Evolutionary conservation across 2,113 vertebrate genomes (phyloP), one percentile per base, ranked within the genome.

Genomic region (Erinaceus europaeus): DNA sequence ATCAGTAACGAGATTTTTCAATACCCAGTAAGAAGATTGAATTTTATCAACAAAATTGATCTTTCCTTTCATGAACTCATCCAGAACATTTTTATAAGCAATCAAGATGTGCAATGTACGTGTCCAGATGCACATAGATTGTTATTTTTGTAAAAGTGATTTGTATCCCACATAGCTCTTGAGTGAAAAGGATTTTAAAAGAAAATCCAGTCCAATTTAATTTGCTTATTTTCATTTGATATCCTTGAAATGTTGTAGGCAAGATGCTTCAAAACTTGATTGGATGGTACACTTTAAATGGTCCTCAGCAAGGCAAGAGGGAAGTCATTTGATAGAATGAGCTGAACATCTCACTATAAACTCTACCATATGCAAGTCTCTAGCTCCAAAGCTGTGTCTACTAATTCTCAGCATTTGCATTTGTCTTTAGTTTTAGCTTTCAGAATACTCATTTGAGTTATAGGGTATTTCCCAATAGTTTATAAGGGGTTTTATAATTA

Each of bases 1-100:
- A 81, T 88, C 21, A 3, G 78, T 92, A 74, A 77, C 29, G 91
- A 84, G 40, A 81, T 61, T 84, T 94, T 89, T 81, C 67, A 90
- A 14, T 64, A 68, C 20, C 81, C 48, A 38, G 9, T 14, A 86
- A 15, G 20, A 18, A 76, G 81, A 89, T 59, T 89, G 57, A 92
- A 80, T 84, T 89, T 74, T 27, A 5, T 85, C 18, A 46, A 23
- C 20, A 75, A 85, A 89, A 84, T 42, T 48, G n/a, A 59, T 61
- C 34, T 89, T 13, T 81, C 59, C 29, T 50, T 89, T 84, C 61
- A 48, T 62, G 59, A 76, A 46, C 40, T 73, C 55, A 57, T 42
- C 32, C 17, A n/a, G 20, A 81, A 74, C 46, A 15, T 55, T 84
- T 76, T 64, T 55, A 74, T 32, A 59, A 68, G 34, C 17, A 86